Evolutionary conservation across 2,888 invertebrate genomes (phyloP).

Genomic region (Melanophora roralis): DNA sequence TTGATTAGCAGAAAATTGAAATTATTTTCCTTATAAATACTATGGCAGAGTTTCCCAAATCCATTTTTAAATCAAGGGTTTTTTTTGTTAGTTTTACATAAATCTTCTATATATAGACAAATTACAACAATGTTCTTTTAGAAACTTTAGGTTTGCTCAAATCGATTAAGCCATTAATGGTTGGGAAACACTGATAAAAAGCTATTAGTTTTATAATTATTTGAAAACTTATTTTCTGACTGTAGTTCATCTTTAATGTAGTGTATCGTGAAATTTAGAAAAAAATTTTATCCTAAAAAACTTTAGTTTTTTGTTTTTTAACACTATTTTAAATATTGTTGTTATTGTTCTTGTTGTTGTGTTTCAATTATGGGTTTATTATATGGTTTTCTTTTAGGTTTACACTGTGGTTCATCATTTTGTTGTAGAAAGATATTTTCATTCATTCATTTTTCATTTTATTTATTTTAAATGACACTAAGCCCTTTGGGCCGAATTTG

Average conservation of each 20-base stretch:
- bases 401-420: background rate
- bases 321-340: constrained; percentile 3
- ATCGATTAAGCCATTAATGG: too few relatives aligned
- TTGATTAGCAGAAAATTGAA: constrained; percentile 13
- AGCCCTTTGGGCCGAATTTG: too few relatives aligned
- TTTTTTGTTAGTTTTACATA: too few relatives aligned
- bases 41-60: background rate
- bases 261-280: background rate
- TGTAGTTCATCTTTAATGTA: background rate
- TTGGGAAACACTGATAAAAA: too few relatives aligned
- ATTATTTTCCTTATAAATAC: background rate
- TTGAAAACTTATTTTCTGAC: background rate
- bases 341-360: background rate
- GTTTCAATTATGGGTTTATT: background rate
- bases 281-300: background rate
- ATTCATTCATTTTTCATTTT: too few relatives aligned
- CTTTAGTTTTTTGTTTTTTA: background rate
- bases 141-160: too few relatives aligned
- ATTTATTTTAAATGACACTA: too few relatives aligned
- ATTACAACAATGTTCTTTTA: too few relatives aligned
- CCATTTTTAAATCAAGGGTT: too few relatives aligned
- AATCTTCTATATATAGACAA: too few relatives aligned
- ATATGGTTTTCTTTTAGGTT: background rate
- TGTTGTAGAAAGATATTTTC: too few relatives aligned
- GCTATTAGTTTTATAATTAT: background rate